Base-by-base conservation (phyloP, 2,888 invertebrate species). In the Strigamia transsilvanica region DNA sequence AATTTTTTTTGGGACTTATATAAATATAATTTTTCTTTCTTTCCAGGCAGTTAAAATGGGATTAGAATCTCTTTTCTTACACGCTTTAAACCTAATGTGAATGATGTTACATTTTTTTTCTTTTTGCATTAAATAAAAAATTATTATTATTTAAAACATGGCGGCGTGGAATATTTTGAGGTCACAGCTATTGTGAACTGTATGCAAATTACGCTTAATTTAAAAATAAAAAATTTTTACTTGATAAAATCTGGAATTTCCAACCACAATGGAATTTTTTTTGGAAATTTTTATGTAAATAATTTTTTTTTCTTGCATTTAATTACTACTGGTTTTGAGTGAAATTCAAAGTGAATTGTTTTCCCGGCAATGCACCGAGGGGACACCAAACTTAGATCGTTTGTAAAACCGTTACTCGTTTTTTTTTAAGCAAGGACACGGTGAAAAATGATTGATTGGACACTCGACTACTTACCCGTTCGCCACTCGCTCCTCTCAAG, bases 231-330 rank as follows among this genome's bases (percentile, higher is more conserved):
- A 46, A 46, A n/a, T 2, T 46, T 46, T 9, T 6, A 6, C 10
- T 38, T 4, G 38, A 38, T 51, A 51, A 51, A 51, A 51, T 18
- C 18, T 51, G 18, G 12, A 51, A 51, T 2, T 51, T 51, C 15
- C 51, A 51, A 27, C 15, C 51, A 66, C 61, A 66, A 66, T 66
- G 61, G 61, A 21, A 66, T 66, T 66, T 66, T 66, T 46, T 13
- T 61, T 61, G 3, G 3, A 9, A 21, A 66, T 3, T 23, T 12
- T 23, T 21, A 18, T 21, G 61, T 6, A 18, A 66, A 66, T 5
- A n/a, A 10, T 46, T n/a, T 66, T 66, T 18, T 66, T 9, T 12
- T 7, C 4, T 12, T 21, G 6, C 18, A 66, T 34, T 15, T 51
- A 18, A 51, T 18, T 21, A 23, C 61, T 21, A 66, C 61, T 66